Conservation (phyloP, 2,888 invertebrate genomes). For the Laspeyria flexula region DNA sequence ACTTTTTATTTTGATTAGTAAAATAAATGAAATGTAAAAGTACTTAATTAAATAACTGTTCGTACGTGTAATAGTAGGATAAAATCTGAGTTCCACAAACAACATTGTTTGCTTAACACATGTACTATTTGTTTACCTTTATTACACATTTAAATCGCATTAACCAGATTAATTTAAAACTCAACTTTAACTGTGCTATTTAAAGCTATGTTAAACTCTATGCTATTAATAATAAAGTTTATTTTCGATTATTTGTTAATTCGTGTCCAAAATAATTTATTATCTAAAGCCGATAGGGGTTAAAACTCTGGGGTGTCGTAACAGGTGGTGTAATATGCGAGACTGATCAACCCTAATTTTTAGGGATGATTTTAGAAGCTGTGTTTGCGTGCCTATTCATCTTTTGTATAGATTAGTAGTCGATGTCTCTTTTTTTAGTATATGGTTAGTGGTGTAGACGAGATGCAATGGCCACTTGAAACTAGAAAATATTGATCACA, state of each 20-base stretch:
- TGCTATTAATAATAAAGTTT: background rate
- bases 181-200: constrained; percentile 4
- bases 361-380: constrained; percentile 57
- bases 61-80: background rate
- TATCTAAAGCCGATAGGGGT: constrained; percentile 48
- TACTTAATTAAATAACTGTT: background rate
- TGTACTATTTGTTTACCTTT: constrained; percentile 47
- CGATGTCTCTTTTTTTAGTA: background rate
- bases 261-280: constrained; percentile 50
- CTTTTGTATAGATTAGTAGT: constrained; percentile 24
- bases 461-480: no score
- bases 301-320: constrained; percentile 49
- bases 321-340: constrained; percentile 66
- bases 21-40: background rate
- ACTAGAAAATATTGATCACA: no score
- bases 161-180: constrained; percentile 52
- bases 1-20: no score
- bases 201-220: constrained; percentile 7
- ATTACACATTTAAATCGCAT: constrained; percentile 52
- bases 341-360: constrained; percentile 66
- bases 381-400: constrained; percentile 40
- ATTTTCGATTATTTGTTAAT: constrained; percentile 2
- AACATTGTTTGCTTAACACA: constrained; percentile 41
- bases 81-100: constrained; percentile 2
- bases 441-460: background rate